phyloP scores from a whole-genome alignment of 2,888 invertebrate species.

The Epiblema foenella region DNA sequence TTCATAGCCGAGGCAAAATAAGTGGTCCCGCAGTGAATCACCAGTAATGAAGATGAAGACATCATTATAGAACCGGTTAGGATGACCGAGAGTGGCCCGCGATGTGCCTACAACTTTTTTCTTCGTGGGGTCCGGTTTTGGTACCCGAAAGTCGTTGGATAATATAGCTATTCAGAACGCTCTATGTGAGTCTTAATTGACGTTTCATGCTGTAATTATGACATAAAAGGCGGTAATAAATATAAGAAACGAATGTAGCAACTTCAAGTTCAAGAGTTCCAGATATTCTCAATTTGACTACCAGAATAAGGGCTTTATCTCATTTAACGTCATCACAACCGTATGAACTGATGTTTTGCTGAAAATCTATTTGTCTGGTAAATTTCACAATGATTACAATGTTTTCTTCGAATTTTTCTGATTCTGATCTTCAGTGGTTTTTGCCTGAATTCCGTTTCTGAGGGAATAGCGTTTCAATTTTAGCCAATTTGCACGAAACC shows the following conservation, averaged over 20 bases:
- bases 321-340: neutral
- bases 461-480: no score
- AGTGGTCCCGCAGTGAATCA: constrained; percentile 69
- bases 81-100: constrained; percentile 57
- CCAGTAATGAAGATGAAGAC: constrained; percentile 82
- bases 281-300: neutral
- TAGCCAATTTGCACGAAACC: no score
- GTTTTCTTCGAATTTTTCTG: neutral
- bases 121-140: constrained; percentile 47
- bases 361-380: neutral
- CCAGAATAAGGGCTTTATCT: neutral
- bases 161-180: constrained; percentile 25
- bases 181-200: constrained; percentile 18
- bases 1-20: constrained; percentile 47
- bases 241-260: neutral
- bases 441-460: no score
- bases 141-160: constrained; percentile 34
- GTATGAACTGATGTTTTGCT: neutral
- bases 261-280: neutral
- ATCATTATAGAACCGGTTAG: constrained; percentile 78
- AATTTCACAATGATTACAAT: neutral
- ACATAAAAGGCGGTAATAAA: neutral
- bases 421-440: no score
- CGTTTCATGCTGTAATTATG: neutral
- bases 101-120: constrained; percentile 55